phyloP scores from a whole-genome alignment of 2,888 invertebrate species.

The Thereva nobilitata region DNA sequence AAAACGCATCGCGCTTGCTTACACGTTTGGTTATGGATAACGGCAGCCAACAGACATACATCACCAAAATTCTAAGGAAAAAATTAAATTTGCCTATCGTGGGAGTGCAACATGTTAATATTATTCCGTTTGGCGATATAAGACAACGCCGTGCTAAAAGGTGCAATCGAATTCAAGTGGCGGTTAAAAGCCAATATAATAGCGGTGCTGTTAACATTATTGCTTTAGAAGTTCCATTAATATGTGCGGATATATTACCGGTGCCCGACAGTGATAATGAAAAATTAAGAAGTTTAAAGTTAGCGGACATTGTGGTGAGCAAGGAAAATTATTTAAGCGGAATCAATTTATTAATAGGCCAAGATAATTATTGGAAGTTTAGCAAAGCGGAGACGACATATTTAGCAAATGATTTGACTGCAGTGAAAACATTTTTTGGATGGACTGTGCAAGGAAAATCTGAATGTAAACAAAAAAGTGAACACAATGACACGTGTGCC shows the following conservation, averaged over 20 bases:
- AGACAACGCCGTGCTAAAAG: too few relatives aligned
- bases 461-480: background rate
- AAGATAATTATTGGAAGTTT: conserved; percentile 9
- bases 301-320: background rate
- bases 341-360: conserved; percentile 1
- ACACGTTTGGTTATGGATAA: background rate
- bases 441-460: conserved; percentile 4
- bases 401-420: background rate
- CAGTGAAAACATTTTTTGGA: conserved; percentile 3
- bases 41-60: background rate
- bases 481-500: background rate
- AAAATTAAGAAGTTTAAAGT: background rate
- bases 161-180: too few relatives aligned
- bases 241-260: conserved; percentile 7
- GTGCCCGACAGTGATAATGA: background rate
- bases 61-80: background rate
- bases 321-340: background rate
- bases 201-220: too few relatives aligned
- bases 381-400: too few relatives aligned
- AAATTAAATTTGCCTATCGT: background rate
- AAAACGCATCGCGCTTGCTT: background rate
- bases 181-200: too few relatives aligned
- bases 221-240: too few relatives aligned
- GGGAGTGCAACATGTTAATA: too few relatives aligned
- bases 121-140: too few relatives aligned